These are phyloP conservation scores for Fregetta grallaria DNA, from an alignment of 2,113 vertebrate genomes.

Conservation along the genomic window DNA sequence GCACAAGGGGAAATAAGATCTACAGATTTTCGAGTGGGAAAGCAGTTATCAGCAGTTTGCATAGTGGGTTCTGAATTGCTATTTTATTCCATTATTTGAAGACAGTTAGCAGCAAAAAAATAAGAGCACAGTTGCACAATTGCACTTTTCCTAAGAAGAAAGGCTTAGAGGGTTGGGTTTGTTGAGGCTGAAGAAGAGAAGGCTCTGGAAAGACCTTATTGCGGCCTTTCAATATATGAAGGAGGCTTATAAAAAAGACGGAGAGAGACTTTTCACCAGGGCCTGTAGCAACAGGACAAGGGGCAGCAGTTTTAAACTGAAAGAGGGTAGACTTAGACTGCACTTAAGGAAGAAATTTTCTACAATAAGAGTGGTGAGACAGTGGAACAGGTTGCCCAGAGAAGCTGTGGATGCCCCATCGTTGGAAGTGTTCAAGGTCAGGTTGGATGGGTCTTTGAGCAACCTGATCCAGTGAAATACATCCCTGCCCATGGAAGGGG, in stretches of 20 bases:
- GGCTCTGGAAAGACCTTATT: neutral
- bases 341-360: neutral
- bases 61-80: neutral
- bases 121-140: neutral
- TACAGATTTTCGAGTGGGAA: neutral
- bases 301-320: neutral
- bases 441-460: neutral
- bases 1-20: neutral
- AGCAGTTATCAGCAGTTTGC: neutral
- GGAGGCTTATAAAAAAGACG: neutral
- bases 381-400: neutral
- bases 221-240: neutral
- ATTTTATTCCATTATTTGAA: neutral
- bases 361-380: neutral
- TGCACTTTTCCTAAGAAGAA: neutral
- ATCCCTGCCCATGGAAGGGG: neutral
- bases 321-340: neutral
- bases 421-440: neutral
- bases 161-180: neutral
- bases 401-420: neutral
- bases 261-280: neutral
- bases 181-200: neutral
- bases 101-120: neutral
- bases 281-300: neutral
- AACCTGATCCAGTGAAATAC: neutral